These are phyloP conservation scores for Apeltes quadracus DNA, from an alignment of 2,113 vertebrate genomes.

Conservation along the genomic window DNA sequence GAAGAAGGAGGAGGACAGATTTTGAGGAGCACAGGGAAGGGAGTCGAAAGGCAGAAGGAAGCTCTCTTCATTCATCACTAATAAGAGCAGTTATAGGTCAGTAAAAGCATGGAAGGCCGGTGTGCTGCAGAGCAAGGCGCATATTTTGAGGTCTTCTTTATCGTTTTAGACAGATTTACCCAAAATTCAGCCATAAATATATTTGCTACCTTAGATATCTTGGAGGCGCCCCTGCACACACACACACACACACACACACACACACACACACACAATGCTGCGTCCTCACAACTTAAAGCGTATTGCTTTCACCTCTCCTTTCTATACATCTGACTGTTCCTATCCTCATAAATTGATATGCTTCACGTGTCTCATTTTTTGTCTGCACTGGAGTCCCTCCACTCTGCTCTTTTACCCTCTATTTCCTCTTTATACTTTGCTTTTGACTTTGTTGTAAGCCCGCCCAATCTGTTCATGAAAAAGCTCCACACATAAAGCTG, in stretches of 20 bases:
- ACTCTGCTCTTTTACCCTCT: neutral
- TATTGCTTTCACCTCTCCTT: conserved; percentile 23
- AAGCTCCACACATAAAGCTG: neutral
- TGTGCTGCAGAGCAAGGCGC: conserved; percentile 3
- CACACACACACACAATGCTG: neutral
- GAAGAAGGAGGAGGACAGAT: conserved; percentile 1
- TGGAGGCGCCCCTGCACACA: neutral
- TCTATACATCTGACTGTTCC: conserved; percentile 1
- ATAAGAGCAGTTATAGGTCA: conserved; percentile 62
- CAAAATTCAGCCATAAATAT: neutral
- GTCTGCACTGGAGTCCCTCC: conserved; percentile 11
- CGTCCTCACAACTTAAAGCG: conserved; percentile 9
- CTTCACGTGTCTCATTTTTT: conserved; percentile 14
- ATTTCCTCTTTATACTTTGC: conserved; percentile 17
- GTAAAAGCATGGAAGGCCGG: conserved; percentile 21
- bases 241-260: neutral
- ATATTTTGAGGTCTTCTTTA: neutral
- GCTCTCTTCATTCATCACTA: conserved; percentile 48
- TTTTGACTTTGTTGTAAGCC: conserved; percentile 33
- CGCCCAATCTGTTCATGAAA: neutral
- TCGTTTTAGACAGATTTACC: neutral
- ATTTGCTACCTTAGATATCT: neutral
- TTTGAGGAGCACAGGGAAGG: conserved; percentile 21
- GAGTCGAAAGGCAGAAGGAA: conserved; percentile 40
- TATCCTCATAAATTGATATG: conserved; percentile 4